phyloP scores from a whole-genome alignment of 2,113 vertebrate species.

The Xyliphius kryptos region DNA sequence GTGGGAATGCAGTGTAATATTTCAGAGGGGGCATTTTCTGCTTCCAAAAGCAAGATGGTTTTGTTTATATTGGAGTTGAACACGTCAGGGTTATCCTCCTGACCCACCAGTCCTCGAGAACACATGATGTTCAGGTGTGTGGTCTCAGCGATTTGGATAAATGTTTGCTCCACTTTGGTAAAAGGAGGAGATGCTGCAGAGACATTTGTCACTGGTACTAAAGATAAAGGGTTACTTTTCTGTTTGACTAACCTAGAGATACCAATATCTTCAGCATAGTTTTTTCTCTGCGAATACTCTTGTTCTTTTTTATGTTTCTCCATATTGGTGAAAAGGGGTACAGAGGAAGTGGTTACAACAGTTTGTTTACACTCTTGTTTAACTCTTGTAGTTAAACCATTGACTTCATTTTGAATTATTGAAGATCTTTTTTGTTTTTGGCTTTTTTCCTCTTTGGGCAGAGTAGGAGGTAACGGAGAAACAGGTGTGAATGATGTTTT shows the following conservation, averaged over 20 bases:
- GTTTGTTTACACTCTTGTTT: constrained; percentile 1
- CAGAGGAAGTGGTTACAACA: background rate
- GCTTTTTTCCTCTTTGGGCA: background rate
- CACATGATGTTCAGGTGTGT: constrained; percentile 92
- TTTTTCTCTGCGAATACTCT: background rate
- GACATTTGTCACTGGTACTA: constrained; percentile 57
- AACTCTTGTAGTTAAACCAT: background rate
- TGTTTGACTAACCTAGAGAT: background rate
- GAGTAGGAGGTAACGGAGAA: background rate
- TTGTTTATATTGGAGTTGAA: constrained; percentile 52
- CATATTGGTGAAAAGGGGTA: constrained; percentile 25
- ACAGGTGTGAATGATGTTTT: background rate
- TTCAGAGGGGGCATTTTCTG: constrained; percentile 43
- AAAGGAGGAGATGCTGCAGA: constrained; percentile 85
- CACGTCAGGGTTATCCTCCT: constrained; percentile 60
- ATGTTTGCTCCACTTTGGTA: constrained; percentile 94
- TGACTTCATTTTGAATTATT: background rate
- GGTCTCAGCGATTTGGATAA: constrained; percentile 91
- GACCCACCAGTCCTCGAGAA: constrained; percentile 68
- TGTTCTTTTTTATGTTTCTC: constrained; percentile 36
- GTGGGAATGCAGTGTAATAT: constrained; percentile 41
- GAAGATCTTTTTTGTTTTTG: background rate
- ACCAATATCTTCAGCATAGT: background rate
- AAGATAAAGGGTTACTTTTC: constrained; percentile 8
- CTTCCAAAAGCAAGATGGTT: constrained; percentile 40